Evolutionary conservation across 2,113 vertebrate genomes (phyloP).

Genomic region (Pseudorasbora parva): DNA sequence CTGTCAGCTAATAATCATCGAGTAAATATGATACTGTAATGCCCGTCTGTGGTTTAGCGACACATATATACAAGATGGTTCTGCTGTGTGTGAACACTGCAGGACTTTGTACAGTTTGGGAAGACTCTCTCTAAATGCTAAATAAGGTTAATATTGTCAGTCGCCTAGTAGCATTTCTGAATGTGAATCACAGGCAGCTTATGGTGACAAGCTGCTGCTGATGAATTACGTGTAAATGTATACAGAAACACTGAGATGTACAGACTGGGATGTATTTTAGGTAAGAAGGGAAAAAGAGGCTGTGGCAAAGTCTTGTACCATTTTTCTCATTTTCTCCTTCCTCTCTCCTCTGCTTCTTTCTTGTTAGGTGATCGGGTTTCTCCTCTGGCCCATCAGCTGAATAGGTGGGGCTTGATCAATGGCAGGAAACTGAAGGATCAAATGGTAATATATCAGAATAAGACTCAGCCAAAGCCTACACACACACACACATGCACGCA

Average conservation of each 20-base stretch:
- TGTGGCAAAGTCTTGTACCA: conserved; percentile 48
- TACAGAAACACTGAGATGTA: conserved; percentile 24
- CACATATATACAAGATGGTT: background rate
- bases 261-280: background rate
- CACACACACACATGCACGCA: conserved; percentile 59
- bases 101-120: background rate
- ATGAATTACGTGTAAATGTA: conserved; percentile 14
- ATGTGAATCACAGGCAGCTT: background rate
- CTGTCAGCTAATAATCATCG: conserved; percentile 42
- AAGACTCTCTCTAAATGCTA: background rate
- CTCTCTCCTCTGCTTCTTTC: conserved; percentile 47
- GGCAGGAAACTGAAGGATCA: conserved; percentile 95
- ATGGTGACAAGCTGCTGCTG: background rate
- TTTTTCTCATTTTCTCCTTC: conserved; percentile 63
- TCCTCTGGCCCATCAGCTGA: conserved; percentile 90
- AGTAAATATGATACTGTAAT: conserved; percentile 31
- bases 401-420: conserved; percentile 92
- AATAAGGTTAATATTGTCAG: background rate
- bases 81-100: conserved; percentile 16
- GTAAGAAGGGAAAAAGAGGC: conserved; percentile 53
- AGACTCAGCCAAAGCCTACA: conserved; percentile 74
- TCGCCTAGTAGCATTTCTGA: background rate
- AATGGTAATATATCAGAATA: conserved; percentile 95
- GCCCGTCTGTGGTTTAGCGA: conserved; percentile 31
- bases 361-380: conserved; percentile 87